Base-by-base conservation (phyloP, 2,888 invertebrate genomes). In the Abrostola tripartita region DNA sequence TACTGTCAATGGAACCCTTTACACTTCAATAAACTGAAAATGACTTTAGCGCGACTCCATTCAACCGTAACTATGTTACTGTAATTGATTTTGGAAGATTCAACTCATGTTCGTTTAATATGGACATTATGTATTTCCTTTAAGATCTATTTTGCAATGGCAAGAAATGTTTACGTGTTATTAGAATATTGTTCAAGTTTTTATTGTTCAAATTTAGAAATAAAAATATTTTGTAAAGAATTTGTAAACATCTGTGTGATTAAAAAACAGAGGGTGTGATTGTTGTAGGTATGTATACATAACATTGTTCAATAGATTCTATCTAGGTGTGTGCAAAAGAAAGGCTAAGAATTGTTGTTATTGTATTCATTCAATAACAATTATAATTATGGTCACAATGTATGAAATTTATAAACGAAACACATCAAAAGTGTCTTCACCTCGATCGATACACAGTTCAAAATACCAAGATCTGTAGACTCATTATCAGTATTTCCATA, bases 1-100 rank as follows among this genome's bases (percentile, higher is more conserved):
- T 57, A 61, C 68, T 67, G 68, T 64, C 72, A 68, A 76, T 67
- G 60, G 68, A 79, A 61, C 74, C 67, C 74, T 71, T 74, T 71
- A 74, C 72, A 74, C 74, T 81, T 71, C 74, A 77, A 76, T 80
- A 78, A 74, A 83, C 76, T 73, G 76, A 75, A 80, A 83, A 81
- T 77, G 65, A 74, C 76, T 78, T 83, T 68, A 75, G 67, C 72
- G 58, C 68, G 71, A 76, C 70, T 78, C 64, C 71, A 79, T 78
- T 78, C 67, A 75, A 40, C 65, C 72, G 61, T 78, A 77, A 81
- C 76, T 65, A 68, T 64, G 75, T 71, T 75, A 71, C 63, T 65
- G 67, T 79, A 80, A 83, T 81, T 81, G 76, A 77, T 78, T 79
- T 74, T 67, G 66, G 68, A 78, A 52, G 54, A 42, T 63, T 62